These are phyloP conservation scores for Nanger granti DNA, from an alignment of 2,113 vertebrate species.

Conservation along the genomic window DNA sequence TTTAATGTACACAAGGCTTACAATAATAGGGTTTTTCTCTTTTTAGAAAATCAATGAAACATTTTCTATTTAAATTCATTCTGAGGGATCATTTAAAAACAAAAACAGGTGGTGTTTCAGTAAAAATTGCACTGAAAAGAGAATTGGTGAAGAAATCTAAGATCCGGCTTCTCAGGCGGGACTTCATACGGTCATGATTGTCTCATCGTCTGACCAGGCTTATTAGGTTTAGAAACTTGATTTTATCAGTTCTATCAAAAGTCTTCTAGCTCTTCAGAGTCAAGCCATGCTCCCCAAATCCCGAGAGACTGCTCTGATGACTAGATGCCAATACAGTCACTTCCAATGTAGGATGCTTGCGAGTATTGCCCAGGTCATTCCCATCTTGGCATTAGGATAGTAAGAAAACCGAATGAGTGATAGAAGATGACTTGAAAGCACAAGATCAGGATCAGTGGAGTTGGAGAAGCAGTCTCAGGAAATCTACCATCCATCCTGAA, in stretches of 20 bases:
- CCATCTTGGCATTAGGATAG: background rate
- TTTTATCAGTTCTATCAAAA: background rate
- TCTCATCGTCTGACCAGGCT: background rate
- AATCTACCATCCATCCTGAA: background rate
- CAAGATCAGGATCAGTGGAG: background rate
- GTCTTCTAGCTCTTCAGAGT: background rate
- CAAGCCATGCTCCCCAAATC: background rate
- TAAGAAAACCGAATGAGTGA: background rate
- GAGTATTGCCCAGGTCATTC: background rate
- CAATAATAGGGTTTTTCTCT: background rate
- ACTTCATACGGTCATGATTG: background rate
- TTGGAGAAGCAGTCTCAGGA: background rate
- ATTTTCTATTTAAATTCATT: constrained; percentile 25
- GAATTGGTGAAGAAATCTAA: background rate
- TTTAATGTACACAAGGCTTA: background rate
- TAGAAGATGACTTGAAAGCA: background rate
- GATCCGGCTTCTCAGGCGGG: background rate
- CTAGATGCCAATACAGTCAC: background rate
- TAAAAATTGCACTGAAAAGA: constrained; percentile 2
- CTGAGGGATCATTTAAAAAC: background rate
- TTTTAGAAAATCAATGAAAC: background rate
- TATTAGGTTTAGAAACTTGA: background rate
- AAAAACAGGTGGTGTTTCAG: background rate
- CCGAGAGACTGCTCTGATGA: background rate
- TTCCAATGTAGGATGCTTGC: too few species aligned